A percentile compares a stretch with the other conserved stretches of the same genome.
phyloP scores from a whole-genome alignment of 1,140 invertebrate species.

The Plutomurus gul region DNA sequence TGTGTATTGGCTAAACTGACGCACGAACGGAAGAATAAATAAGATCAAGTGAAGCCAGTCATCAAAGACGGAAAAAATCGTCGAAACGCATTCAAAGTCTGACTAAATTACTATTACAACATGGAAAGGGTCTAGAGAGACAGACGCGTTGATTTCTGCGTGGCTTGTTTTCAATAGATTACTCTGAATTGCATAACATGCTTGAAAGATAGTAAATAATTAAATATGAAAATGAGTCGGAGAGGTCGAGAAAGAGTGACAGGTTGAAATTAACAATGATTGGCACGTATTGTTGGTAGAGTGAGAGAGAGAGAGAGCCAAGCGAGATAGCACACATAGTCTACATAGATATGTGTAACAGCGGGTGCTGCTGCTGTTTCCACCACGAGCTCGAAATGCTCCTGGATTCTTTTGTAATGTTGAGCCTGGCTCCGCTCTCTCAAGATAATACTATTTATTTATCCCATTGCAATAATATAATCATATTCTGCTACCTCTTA shows the following conservation, averaged over 20 bases:
- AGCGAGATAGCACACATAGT: too few species aligned
- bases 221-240: constrained; percentile 11
- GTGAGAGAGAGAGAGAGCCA: too few species aligned
- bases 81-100: neutral
- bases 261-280: constrained; percentile 27
- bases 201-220: neutral
- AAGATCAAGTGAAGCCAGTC: too few species aligned
- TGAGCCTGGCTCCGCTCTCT: neutral
- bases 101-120: neutral
- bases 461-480: neutral
- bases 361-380: constrained; percentile 5
- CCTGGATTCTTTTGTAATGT: neutral
- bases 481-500: neutral
- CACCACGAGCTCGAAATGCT: constrained; percentile 2
- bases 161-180: constrained; percentile 15
- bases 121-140: neutral
- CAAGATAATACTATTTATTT: too few species aligned
- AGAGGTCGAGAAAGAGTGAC: neutral
- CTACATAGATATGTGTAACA: constrained; percentile 26
- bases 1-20: too few species aligned
- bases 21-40: too few species aligned
- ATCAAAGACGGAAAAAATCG: neutral
- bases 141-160: constrained; percentile 21
- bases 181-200: constrained; percentile 8
- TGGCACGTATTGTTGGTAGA: constrained; percentile 13